Conservation (phyloP, 2,888 invertebrate species). For the Lymantria monacha region DNA sequence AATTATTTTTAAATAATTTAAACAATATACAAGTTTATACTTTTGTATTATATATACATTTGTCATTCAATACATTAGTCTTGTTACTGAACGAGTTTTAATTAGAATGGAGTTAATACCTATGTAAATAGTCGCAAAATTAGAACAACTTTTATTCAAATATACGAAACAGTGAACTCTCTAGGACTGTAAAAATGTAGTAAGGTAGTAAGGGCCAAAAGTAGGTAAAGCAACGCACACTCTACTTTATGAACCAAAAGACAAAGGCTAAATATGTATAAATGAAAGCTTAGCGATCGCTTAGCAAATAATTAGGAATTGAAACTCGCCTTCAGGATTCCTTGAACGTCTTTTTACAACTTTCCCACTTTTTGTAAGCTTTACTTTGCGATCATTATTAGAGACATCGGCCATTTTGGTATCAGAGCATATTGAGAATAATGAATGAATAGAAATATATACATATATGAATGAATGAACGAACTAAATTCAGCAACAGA, state of each 20-base stretch:
- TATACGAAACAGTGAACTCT: too few relatives aligned
- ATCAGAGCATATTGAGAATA: constrained; percentile 56
- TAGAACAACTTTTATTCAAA: too few relatives aligned
- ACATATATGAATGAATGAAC: too few relatives aligned
- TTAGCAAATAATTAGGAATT: background rate
- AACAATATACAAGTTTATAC: too few relatives aligned
- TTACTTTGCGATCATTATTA: constrained; percentile 73
- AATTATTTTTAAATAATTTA: too few relatives aligned
- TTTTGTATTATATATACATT: too few relatives aligned
- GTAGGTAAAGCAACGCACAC: constrained; percentile 33
- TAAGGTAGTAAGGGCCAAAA: constrained; percentile 75
- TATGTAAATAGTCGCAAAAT: too few relatives aligned
- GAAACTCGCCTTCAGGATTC: constrained; percentile 74
- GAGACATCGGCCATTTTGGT: constrained; percentile 82
- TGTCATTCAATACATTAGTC: background rate
- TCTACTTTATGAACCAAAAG: constrained; percentile 19
- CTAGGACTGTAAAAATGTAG: constrained; percentile 36
- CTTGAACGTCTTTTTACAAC: constrained; percentile 72
- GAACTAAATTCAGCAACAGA: too few relatives aligned
- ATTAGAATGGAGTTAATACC: too few relatives aligned
- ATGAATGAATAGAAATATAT: background rate
- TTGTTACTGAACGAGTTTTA: background rate
- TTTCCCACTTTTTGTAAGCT: constrained; percentile 76
- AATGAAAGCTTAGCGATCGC: background rate
- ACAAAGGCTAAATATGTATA: constrained; percentile 7